Evolutionary conservation across 2,888 invertebrate genomes (phyloP).

Genomic region (Drosophila parthenogenetica): DNA sequence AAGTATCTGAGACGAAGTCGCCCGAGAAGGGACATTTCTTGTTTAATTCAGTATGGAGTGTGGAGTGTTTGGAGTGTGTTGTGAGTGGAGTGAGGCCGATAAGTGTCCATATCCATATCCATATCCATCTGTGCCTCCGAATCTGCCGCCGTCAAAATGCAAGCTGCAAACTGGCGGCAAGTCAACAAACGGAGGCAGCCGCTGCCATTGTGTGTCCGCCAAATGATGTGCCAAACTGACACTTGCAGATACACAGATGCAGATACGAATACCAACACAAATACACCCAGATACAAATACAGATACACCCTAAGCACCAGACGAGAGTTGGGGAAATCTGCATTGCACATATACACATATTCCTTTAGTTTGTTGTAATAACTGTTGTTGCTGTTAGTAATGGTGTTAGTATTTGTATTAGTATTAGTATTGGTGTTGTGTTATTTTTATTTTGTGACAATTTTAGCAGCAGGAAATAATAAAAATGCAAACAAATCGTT

Average conservation of each 20-base stretch:
- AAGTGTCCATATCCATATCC: slow-evolving; percentile 46
- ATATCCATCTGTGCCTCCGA: slow-evolving; percentile 60
- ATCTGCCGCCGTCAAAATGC: slow-evolving; percentile 81
- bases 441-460: slow-evolving; percentile 77
- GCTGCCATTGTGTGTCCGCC: slow-evolving; percentile 74
- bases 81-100: slow-evolving; percentile 24
- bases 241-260: slow-evolving; percentile 75
- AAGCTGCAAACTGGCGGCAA: slow-evolving; percentile 54
- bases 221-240: slow-evolving; percentile 81
- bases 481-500: slow-evolving; percentile 83
- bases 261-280: slow-evolving; percentile 60
- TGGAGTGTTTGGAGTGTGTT: not conserved
- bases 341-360: slow-evolving; percentile 25
- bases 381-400: slow-evolving; percentile 7
- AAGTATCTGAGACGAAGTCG: slow-evolving; percentile 21
- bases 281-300: slow-evolving; percentile 57
- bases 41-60: not conserved
- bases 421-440: slow-evolving; percentile 31
- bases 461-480: slow-evolving; percentile 80
- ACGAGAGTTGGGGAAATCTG: slow-evolving; percentile 22
- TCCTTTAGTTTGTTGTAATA: slow-evolving; percentile 5
- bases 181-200: slow-evolving; percentile 74
- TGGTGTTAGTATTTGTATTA: slow-evolving; percentile 9
- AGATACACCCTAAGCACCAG: slow-evolving; percentile 64
- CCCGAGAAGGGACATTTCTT: not conserved